These are phyloP conservation scores for Macrocentrus cingulum DNA, from an alignment of 1,140 invertebrate species.

Conservation along the genomic window DNA sequence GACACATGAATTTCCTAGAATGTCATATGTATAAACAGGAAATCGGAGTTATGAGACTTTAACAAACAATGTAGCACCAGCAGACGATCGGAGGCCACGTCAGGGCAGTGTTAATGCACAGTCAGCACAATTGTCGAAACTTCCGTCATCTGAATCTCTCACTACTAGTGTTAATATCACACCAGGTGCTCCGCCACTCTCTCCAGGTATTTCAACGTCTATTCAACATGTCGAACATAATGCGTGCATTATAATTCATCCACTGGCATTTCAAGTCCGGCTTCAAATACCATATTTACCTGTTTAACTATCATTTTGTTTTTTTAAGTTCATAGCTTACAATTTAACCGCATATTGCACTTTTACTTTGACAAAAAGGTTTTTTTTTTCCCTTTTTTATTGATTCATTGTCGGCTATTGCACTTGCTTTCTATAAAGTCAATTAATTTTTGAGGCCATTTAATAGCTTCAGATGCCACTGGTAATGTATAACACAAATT, in stretches of 20 bases:
- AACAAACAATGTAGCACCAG: conserved; percentile 44
- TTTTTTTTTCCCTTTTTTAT: no score
- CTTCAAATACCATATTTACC: conserved; percentile 10
- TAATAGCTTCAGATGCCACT: conserved; percentile 31
- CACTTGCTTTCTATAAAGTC: conserved; percentile 1
- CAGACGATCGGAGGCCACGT: conserved; percentile 50
- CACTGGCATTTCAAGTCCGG: conserved; percentile 31
- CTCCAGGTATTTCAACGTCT: conserved; percentile 54
- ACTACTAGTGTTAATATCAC: conserved; percentile 45
- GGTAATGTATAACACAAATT: conserved; percentile 27
- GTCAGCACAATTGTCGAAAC: conserved; percentile 49
- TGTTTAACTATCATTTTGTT: neutral
- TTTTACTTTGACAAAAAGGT: neutral
- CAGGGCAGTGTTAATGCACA: conserved; percentile 52
- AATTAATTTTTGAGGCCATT: conserved; percentile 17
- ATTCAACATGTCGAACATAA: no score
- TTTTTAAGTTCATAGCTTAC: neutral
- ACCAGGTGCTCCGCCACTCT: conserved; percentile 45
- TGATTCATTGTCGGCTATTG: neutral
- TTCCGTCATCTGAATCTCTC: conserved; percentile 55
- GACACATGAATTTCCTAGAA: no score
- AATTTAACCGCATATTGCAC: no score
- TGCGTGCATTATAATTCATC: conserved; percentile 10
- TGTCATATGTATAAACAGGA: neutral
- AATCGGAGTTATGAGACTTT: conserved; percentile 25